Percentiles rank a stretch among this genome's conserved stretches.
These are phyloP conservation scores for Telmatherina bonti DNA, from an alignment of 2,797 vertebrate species.

Conservation along the genomic window DNA sequence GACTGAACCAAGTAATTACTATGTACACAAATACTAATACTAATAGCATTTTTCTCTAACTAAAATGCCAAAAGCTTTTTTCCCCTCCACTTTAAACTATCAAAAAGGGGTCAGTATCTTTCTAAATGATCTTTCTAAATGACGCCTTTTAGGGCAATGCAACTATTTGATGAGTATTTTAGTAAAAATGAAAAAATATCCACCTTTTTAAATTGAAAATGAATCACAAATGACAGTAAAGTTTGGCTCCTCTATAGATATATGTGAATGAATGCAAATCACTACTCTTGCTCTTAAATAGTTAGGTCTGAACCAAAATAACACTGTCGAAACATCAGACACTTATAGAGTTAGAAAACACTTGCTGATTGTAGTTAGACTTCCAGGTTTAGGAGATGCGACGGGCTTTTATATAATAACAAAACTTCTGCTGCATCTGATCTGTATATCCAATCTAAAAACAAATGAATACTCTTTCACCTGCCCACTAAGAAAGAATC, in stretches of 20 bases:
- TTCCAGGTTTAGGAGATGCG: neutral
- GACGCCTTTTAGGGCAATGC: neutral
- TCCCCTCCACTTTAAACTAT: neutral
- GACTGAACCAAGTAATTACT: constrained; percentile 37
- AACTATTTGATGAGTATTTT: too few species aligned
- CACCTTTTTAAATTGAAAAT: neutral
- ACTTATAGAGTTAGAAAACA: neutral
- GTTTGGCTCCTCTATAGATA: neutral
- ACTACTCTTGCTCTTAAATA: neutral
- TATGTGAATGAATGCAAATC: neutral
- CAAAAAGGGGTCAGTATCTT: neutral
- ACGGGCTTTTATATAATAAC: neutral
- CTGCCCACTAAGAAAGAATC: constrained; percentile 6
- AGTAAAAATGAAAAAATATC: neutral
- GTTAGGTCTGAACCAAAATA: neutral
- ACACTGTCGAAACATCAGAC: neutral
- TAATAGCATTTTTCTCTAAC: neutral
- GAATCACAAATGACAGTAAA: neutral
- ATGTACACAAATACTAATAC: constrained; percentile 15
- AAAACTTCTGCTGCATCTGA: neutral
- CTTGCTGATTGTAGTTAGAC: neutral
- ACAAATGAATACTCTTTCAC: constrained; percentile 10
- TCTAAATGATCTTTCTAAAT: neutral
- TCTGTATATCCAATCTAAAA: constrained; percentile 11
- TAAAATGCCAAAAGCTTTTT: neutral